Evolutionary conservation across 2,797 vertebrate species (phyloP).

Genomic region (Potorous gilbertii): DNA sequence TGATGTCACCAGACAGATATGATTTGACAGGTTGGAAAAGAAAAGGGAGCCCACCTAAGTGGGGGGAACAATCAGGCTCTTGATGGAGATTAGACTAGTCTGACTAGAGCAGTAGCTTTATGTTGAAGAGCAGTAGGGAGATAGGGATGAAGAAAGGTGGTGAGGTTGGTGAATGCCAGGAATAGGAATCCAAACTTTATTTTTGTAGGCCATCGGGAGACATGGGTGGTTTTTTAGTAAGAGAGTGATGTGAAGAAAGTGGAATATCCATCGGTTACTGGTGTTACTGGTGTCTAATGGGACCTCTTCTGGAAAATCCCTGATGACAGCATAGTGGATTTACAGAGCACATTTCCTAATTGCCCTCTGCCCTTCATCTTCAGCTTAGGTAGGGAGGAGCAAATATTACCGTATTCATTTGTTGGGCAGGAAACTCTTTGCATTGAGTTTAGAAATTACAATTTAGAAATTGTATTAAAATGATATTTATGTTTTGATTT

Average conservation of each 20-base stretch:
- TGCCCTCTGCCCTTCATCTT: background rate
- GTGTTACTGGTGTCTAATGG: slow-evolving; percentile 6
- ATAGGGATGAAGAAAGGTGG: background rate
- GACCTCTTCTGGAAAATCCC: background rate
- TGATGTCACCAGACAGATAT: background rate
- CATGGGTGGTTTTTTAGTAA: background rate
- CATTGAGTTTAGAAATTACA: background rate
- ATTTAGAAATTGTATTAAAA: background rate
- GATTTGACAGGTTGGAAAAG: background rate
- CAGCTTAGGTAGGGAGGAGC: slow-evolving; percentile 34
- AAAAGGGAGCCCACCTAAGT: background rate
- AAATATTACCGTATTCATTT: background rate
- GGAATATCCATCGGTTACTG: background rate
- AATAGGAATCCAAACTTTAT: background rate
- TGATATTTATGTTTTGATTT: slow-evolving; percentile 15
- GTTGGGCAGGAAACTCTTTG: background rate
- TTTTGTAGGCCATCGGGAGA: background rate
- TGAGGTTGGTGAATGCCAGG: background rate
- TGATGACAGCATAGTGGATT: background rate
- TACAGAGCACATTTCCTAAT: slow-evolving; percentile 10
- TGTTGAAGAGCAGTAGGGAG: background rate
- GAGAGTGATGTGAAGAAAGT: background rate
- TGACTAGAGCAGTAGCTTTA: background rate
- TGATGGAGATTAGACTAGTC: background rate
- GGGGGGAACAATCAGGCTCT: background rate